phyloP scores from a whole-genome alignment of 37 sponge, comb jelly and placozoan genomes.

The Ianthella basta region DNA sequence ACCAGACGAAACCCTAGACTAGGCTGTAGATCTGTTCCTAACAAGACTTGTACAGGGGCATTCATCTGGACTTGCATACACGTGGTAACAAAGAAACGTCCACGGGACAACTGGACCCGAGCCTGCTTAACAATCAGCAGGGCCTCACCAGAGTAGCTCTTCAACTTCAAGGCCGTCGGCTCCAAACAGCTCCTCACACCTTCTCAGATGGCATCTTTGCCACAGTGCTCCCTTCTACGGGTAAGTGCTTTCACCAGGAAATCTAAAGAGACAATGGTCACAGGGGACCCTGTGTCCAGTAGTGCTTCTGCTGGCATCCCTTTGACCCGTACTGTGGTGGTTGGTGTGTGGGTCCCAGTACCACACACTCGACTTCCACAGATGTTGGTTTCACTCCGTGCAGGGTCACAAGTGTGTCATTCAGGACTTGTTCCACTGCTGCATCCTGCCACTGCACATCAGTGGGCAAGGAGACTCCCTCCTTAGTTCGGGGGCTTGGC shows the following conservation, averaged over 20 bases:
- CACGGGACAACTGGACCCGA: background rate
- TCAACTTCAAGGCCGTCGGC: constrained; percentile 14
- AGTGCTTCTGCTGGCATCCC: constrained; percentile 16
- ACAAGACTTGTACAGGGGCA: constrained; percentile 38
- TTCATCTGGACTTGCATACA: constrained; percentile 44
- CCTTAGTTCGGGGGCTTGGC: background rate
- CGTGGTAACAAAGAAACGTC: background rate
- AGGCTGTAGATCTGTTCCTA: constrained; percentile 57
- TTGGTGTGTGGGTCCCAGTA: too few relatives aligned
- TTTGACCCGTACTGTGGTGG: constrained; percentile 1
- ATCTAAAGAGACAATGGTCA: constrained; percentile 31
- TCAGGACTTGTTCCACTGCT: background rate
- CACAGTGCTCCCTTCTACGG: background rate
- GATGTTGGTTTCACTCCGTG: background rate
- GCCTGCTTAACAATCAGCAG: constrained; percentile 34
- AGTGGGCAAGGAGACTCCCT: background rate
- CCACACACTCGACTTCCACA: background rate
- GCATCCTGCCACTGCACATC: constrained; percentile 15
- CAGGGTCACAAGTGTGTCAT: background rate
- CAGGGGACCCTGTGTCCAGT: constrained; percentile 37
- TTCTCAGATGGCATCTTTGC: constrained; percentile 19
- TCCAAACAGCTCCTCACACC: background rate
- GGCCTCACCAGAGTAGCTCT: constrained; percentile 41
- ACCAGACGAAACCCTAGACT: too few relatives aligned
- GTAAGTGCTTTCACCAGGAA: constrained; percentile 24